These are phyloP conservation scores for Lucinisca nassula DNA, from an alignment of 2,888 invertebrate species.

Conservation along the genomic window DNA sequence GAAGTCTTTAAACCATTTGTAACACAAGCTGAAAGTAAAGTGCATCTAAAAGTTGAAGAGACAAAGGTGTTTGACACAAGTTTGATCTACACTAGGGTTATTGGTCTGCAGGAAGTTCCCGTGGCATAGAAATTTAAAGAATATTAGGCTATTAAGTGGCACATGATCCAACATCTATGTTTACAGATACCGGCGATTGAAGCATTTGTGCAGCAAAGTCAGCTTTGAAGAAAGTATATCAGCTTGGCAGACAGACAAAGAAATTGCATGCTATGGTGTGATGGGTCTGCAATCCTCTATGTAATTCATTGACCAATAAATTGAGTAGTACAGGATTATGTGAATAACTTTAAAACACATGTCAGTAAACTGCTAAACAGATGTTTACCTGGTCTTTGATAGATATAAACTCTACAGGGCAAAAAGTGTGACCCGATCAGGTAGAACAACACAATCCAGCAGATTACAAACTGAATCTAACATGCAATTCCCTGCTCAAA, in stretches of 20 bases:
- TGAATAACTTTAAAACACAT: constrained; percentile 29
- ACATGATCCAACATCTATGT: constrained; percentile 57
- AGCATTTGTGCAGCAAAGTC: too few relatives aligned
- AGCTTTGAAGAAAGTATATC: too few relatives aligned
- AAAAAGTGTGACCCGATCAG: constrained; percentile 47
- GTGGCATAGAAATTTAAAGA: constrained; percentile 29
- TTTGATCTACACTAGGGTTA: constrained; percentile 42
- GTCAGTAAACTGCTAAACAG: neutral
- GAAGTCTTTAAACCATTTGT: neutral
- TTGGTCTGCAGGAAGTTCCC: constrained; percentile 20
- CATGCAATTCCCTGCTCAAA: constrained; percentile 58
- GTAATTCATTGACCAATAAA: constrained; percentile 50
- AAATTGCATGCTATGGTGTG: constrained; percentile 15
- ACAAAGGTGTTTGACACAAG: constrained; percentile 12
- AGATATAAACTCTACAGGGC: constrained; percentile 45
- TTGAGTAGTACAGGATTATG: constrained; percentile 50
- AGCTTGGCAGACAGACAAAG: too few relatives aligned
- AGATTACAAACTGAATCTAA: neutral
- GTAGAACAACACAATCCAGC: constrained; percentile 9
- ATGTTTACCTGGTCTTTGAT: constrained; percentile 50
- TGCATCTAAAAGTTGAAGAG: neutral
- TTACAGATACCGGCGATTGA: constrained; percentile 54
- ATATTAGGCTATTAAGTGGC: constrained; percentile 51
- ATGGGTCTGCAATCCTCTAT: constrained; percentile 60
- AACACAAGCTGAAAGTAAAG: neutral